Evolutionary conservation across 37 sponge, comb jelly and placozoan species (phyloP).

Genomic region (Aphrocallistes beatrix): DNA sequence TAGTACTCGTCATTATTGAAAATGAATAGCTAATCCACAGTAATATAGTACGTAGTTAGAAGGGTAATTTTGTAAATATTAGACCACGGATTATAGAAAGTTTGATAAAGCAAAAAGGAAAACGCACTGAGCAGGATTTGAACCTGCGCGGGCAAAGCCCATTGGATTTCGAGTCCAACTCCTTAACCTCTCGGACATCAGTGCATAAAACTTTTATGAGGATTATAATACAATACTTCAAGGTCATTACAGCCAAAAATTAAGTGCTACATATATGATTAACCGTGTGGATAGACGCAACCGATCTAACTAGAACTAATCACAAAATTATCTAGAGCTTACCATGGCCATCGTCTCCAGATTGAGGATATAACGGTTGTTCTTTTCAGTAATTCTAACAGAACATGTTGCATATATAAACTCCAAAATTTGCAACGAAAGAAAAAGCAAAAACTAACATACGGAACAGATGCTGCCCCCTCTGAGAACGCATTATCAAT

Average conservation of each 20-base stretch:
- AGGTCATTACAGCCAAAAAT: not conserved
- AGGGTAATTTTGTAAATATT: no score
- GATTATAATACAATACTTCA: not conserved
- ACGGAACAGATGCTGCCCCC: not conserved
- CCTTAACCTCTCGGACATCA: conserved; percentile 99
- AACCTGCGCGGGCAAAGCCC: conserved; percentile 99
- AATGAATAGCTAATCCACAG: no score
- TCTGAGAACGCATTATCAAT: not conserved
- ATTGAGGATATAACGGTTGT: not conserved
- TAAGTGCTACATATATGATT: not conserved
- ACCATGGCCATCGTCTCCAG: not conserved
- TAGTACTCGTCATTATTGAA: no score
- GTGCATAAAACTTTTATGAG: no score
- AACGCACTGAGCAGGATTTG: conserved; percentile 98
- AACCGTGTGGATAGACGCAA: no score
- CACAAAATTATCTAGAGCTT: not conserved
- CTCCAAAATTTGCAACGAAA: no score
- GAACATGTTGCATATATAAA: no score
- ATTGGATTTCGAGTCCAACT: conserved; percentile 99
- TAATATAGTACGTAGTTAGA: no score
- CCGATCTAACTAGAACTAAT: no score
- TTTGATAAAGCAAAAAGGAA: conserved; percentile 40
- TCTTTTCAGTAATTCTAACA: no score
- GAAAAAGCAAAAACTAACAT: not conserved
- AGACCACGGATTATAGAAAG: no score